A percentile compares a stretch with the other conserved stretches of the same genome.
phyloP scores from a whole-genome alignment of 2,888 invertebrate species.

The Sabatieria punctata region DNA sequence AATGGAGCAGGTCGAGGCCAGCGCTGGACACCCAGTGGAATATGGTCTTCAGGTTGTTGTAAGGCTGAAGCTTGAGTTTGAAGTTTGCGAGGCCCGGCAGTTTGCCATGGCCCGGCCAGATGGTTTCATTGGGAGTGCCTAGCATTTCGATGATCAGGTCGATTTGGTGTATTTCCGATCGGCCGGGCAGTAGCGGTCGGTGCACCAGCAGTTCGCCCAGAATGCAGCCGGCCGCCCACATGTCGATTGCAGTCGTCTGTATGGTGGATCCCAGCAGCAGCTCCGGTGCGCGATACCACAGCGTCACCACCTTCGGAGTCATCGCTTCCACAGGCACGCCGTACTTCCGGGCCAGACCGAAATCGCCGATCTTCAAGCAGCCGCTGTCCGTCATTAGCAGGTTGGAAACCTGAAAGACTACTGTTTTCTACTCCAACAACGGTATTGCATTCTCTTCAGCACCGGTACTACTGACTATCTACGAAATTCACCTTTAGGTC shows the following conservation, averaged over 20 bases:
- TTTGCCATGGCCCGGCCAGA: conserved; percentile 51
- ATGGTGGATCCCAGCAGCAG: conserved; percentile 49
- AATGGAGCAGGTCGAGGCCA: conserved; percentile 57
- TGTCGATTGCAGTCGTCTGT: conserved; percentile 91
- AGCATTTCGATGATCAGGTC: conserved; percentile 62
- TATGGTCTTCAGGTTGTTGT: conserved; percentile 33
- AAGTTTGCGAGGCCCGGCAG: conserved; percentile 49
- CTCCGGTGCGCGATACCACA: conserved; percentile 92
- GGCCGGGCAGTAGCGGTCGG: conserved; percentile 72
- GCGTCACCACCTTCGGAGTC: conserved; percentile 85
- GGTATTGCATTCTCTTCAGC: too few relatives aligned
- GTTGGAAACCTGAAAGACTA: too few relatives aligned
- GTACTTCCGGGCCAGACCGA: conserved; percentile 80
- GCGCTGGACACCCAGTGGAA: conserved; percentile 46
- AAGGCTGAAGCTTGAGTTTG: conserved; percentile 70
- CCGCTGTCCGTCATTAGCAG: conserved; percentile 91
- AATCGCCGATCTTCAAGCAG: conserved; percentile 93
- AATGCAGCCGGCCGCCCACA: conserved; percentile 68
- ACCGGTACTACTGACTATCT: too few relatives aligned
- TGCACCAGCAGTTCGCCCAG: conserved; percentile 64
- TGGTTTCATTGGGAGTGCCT: conserved; percentile 50
- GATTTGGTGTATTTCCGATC: conserved; percentile 64
- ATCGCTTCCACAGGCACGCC: conserved; percentile 69
- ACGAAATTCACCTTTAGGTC: conserved; percentile 90
- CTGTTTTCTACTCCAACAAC: too few relatives aligned